Conservation (phyloP, 1,140 invertebrate genomes). For the Diprion similis region DNA sequence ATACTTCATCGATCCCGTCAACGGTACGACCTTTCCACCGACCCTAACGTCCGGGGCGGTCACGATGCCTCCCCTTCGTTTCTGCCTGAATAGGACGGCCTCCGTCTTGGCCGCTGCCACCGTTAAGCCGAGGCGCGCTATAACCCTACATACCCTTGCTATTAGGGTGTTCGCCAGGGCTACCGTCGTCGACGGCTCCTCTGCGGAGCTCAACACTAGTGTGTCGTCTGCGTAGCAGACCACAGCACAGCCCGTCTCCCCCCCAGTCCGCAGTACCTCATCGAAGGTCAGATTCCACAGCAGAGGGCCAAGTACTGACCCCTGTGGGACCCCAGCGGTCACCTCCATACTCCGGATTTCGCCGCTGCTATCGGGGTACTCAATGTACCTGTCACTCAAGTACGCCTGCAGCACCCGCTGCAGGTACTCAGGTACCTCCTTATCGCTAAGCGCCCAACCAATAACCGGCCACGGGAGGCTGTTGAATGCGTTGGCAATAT, state of each 20-base stretch:
- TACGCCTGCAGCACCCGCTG: slow-evolving; percentile 27
- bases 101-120: no score
- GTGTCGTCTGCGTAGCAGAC: slow-evolving; percentile 41
- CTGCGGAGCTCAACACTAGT: slow-evolving; percentile 23
- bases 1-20: no score
- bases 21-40: no score
- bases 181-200: no score
- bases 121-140: no score
- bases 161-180: no score
- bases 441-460: slow-evolving; percentile 23
- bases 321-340: slow-evolving; percentile 30
- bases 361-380: background rate
- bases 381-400: slow-evolving; percentile 17
- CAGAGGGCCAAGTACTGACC: slow-evolving; percentile 36
- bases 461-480: slow-evolving; percentile 28
- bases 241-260: slow-evolving; percentile 13
- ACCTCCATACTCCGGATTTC: background rate
- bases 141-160: no score
- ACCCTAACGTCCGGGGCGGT: no score
- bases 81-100: no score
- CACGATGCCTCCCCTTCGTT: no score
- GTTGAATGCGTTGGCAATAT: slow-evolving; percentile 14
- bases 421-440: slow-evolving; percentile 23
- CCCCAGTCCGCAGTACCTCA: slow-evolving; percentile 28
- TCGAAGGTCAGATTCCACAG: slow-evolving; percentile 45